Conservation (phyloP, 2,113 vertebrate genomes). For the Seriola aureovittata region DNA sequence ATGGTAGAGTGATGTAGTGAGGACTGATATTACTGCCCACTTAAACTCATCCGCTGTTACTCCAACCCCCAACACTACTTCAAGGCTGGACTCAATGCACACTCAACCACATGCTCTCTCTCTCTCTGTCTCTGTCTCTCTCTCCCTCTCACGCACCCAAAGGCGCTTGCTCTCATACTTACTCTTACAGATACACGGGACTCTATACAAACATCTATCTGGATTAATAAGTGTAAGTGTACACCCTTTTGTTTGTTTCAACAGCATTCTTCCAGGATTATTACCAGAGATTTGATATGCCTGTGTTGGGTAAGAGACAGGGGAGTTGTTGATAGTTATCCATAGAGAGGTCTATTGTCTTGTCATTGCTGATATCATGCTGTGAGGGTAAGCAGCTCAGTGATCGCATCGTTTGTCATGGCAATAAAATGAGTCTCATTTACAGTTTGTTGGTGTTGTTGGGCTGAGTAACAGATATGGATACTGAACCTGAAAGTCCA, state of each 20-base stretch:
- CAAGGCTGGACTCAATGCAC: constrained; percentile 35
- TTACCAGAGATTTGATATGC: constrained; percentile 29
- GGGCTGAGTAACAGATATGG: constrained; percentile 39
- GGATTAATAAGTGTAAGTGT: constrained; percentile 59
- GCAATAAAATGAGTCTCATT: constrained; percentile 51
- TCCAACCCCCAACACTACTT: constrained; percentile 45
- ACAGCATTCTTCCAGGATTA: constrained; percentile 18
- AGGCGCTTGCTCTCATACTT: constrained; percentile 13
- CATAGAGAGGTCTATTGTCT: constrained; percentile 50
- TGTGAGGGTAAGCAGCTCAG: constrained; percentile 38
- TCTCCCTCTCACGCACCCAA: constrained; percentile 22
- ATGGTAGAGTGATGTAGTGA: constrained; percentile 46
- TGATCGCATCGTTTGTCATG: constrained; percentile 56
- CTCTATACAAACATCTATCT: constrained; percentile 42
- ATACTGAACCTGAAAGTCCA: constrained; percentile 33
- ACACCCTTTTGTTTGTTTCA: constrained; percentile 44
- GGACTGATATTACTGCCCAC: constrained; percentile 53
- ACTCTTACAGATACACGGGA: constrained; percentile 32
- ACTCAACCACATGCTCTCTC: constrained; percentile 31
- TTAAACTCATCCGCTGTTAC: constrained; percentile 58
- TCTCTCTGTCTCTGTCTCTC: not conserved
- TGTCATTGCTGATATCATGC: constrained; percentile 18
- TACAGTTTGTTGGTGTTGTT: constrained; percentile 50
- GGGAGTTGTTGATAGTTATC: constrained; percentile 33
- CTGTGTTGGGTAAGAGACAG: not conserved